Evolutionary conservation across 2,797 vertebrate species (phyloP).

Genomic region (Myotis planiceps): DNA sequence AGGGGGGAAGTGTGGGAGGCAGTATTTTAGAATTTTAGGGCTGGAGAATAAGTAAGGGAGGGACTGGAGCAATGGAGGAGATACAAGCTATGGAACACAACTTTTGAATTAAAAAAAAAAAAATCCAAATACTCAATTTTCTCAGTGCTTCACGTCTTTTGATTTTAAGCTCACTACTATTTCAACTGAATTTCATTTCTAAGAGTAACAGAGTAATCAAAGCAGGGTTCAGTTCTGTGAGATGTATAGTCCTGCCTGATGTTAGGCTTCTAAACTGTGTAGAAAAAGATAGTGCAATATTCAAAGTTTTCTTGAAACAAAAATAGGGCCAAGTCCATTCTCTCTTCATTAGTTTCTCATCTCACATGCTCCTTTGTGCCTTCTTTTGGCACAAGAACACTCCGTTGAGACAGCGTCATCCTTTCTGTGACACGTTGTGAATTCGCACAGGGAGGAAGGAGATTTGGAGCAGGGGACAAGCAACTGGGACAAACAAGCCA

Average conservation of each 20-base stretch:
- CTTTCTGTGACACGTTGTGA: conserved; percentile 22
- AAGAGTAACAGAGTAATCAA: background rate
- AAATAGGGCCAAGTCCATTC: conserved; percentile 1
- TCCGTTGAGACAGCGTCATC: conserved; percentile 50
- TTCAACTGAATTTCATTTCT: conserved; percentile 26
- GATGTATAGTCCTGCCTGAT: background rate
- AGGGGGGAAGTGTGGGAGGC: no score
- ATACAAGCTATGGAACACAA: background rate
- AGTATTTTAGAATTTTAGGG: background rate
- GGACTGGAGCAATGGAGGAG: background rate
- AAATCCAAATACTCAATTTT: background rate
- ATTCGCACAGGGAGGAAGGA: conserved; percentile 65
- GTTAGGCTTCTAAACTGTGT: background rate
- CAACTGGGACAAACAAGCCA: conserved; percentile 72
- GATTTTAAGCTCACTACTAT: background rate
- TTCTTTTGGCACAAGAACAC: conserved; percentile 8
- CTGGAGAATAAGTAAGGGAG: background rate
- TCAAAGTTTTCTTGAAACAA: background rate
- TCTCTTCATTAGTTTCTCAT: conserved; percentile 67
- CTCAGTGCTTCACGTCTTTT: background rate
- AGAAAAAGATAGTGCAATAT: background rate
- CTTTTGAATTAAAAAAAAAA: background rate
- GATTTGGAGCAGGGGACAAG: conserved; percentile 70
- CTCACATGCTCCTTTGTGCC: background rate
- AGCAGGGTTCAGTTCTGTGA: background rate